phyloP scores from a whole-genome alignment of 2,888 invertebrate species.

The Agrochola litura region DNA sequence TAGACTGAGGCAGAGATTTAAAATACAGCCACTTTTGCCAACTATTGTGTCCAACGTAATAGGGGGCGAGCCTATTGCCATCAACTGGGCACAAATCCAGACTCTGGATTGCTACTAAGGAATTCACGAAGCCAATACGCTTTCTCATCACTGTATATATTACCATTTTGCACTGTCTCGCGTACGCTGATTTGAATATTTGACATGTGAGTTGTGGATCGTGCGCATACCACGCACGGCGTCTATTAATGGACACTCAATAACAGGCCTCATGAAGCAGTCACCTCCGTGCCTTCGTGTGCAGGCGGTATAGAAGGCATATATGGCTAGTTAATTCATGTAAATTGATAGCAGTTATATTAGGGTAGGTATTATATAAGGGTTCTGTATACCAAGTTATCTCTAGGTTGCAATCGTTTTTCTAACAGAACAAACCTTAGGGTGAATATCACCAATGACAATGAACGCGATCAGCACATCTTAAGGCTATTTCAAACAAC shows the following conservation, averaged over 20 bases:
- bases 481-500: no score
- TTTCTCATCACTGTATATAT: no score
- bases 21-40: not conserved
- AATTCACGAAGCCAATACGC: not conserved
- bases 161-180: not conserved
- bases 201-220: not conserved
- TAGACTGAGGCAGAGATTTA: not conserved
- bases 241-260: constrained; percentile 10
- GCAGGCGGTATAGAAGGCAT: not conserved
- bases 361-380: no score
- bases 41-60: not conserved
- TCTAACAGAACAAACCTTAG: not conserved
- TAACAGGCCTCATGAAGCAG: constrained; percentile 12
- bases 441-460: not conserved
- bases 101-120: not conserved
- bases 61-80: no score
- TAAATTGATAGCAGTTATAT: not conserved
- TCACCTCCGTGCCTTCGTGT: not conserved
- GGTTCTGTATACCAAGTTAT: not conserved
- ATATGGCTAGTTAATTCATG: not conserved
- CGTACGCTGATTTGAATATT: constrained; percentile 1
- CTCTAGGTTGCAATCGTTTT: no score
- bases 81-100: no score
- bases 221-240: not conserved
- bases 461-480: not conserved